Percentiles rank a stretch among this genome's conserved stretches.
These are phyloP conservation scores for Archegozetes longisetosus DNA, from an alignment of 1,140 invertebrate genomes.

Conservation along the genomic window DNA sequence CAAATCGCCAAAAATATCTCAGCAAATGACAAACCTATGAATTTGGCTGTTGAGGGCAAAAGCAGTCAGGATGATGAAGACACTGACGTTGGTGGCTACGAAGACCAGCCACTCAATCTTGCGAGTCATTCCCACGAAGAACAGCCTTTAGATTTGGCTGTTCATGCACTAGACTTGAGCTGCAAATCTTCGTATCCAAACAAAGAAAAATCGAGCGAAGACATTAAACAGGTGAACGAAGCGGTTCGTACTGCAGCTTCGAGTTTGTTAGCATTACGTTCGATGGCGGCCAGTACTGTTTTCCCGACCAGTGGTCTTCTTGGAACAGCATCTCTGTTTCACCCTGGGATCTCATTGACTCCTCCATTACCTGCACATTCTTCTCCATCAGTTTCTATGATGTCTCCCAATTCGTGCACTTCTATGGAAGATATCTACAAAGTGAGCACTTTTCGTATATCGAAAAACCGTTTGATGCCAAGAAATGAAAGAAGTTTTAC, in stretches of 20 bases:
- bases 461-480: not conserved
- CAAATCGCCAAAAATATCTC: not conserved
- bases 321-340: not conserved
- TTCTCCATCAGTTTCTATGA: not conserved
- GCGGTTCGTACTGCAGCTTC: slow-evolving; percentile 5
- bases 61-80: slow-evolving; percentile 3
- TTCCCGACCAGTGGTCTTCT: slow-evolving; percentile 16
- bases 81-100: not conserved
- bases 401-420: not conserved
- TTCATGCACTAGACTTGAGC: slow-evolving; percentile 70
- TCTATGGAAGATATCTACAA: not conserved
- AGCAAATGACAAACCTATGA: not conserved
- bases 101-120: slow-evolving; percentile 2
- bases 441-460: not conserved
- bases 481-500: slow-evolving; percentile 63
- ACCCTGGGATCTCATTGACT: slow-evolving; percentile 22
- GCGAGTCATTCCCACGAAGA: slow-evolving; percentile 24
- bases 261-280: slow-evolving; percentile 10
- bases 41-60: not conserved
- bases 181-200: slow-evolving; percentile 39
- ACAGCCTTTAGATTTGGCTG: slow-evolving; percentile 53
- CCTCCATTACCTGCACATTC: slow-evolving; percentile 8
- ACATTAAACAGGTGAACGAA: not conserved
- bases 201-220: not conserved
- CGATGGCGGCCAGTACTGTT: slow-evolving; percentile 15